phyloP scores from a whole-genome alignment of 2,797 vertebrate genomes.

The Danio kyathit region DNA sequence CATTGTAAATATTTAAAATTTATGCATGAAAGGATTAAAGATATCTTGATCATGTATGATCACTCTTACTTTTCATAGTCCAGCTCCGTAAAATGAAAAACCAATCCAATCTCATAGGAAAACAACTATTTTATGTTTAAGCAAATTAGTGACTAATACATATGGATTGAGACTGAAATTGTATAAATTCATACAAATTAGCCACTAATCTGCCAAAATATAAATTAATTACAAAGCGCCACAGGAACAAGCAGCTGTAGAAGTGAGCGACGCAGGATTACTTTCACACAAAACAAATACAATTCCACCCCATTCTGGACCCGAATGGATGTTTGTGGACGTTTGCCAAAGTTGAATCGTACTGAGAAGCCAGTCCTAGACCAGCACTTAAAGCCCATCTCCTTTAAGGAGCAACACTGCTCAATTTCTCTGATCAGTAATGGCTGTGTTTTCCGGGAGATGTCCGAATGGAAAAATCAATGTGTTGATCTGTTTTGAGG shows the following conservation, averaged over 20 bases:
- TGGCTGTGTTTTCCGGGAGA: constrained; percentile 44
- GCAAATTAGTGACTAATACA: too few relatives aligned
- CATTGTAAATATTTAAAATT: too few relatives aligned
- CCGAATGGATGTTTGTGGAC: background rate
- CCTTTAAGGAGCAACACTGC: constrained; percentile 39
- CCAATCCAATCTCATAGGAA: too few relatives aligned
- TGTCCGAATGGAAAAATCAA: constrained; percentile 50
- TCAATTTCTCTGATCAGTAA: constrained; percentile 42
- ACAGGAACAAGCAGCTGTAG: background rate
- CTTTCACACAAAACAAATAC: background rate
- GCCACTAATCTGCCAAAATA: too few relatives aligned
- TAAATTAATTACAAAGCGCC: too few relatives aligned
- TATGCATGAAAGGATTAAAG: too few relatives aligned
- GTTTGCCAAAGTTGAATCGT: constrained; percentile 18
- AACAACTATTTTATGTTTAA: too few relatives aligned
- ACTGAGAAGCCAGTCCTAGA: constrained; percentile 26
- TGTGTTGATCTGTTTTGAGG: constrained; percentile 50
- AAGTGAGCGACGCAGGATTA: background rate
- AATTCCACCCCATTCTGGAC: background rate
- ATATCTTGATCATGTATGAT: background rate
- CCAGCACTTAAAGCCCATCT: constrained; percentile 36
- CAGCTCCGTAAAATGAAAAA: background rate
- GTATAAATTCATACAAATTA: too few relatives aligned
- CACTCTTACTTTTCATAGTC: constrained; percentile 4
- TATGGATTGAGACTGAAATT: too few relatives aligned